Base-by-base conservation (phyloP, 1,140 invertebrate genomes). In the Apis dorsata region DNA sequence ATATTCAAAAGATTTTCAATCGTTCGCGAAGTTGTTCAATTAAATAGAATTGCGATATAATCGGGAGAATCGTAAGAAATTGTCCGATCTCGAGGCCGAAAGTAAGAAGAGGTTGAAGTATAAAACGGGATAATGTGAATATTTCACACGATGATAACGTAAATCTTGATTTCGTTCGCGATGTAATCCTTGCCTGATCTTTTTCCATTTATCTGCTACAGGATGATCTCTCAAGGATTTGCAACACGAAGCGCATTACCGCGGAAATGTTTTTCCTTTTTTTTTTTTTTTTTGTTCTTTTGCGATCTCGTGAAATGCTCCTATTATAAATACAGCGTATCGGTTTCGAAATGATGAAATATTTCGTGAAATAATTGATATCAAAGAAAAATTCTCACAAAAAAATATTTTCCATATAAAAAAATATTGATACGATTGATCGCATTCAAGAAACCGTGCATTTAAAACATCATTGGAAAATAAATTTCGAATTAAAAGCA, bases 201-300 rank as follows among this genome's bases (percentile, higher is more conserved):
- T 65, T 76, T 84, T 80, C 77, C 81, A 87, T 87, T 87, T 87
- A 84, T 86, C 73, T 81, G 59, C 73, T 71, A 78, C 85, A 66
- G 81, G 59, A 84, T 76, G 85, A 84, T 84, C 85, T 84, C 73
- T 34, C 68, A 66, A 79, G 79, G 75, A 84, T 73, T 82, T 85
- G 74, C 83, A 79, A 71, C 21, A 74, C 71, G 66, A 79, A 57
- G 74, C 66, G 81, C 79, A 85, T 84, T 81, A 87, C 73, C 69
- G 74, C 15, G 44, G 9, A 10, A 59, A 51, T 65, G 79, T 44
- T 44, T 7, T 28, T 62, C 60, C 3, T 34, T 70, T 65, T 81
- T 76, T 28, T 57, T 70, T 70, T 60, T 81, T 76, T 81, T 57
- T 81, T 75, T 78, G 63, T 72, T 60, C 59, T 15, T 24, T 62